A percentile compares a stretch with the other conserved stretches of the same genome.
These are phyloP conservation scores for Eretmochelys imbricata DNA, from an alignment of 2,113 vertebrate species.

Conservation along the genomic window DNA sequence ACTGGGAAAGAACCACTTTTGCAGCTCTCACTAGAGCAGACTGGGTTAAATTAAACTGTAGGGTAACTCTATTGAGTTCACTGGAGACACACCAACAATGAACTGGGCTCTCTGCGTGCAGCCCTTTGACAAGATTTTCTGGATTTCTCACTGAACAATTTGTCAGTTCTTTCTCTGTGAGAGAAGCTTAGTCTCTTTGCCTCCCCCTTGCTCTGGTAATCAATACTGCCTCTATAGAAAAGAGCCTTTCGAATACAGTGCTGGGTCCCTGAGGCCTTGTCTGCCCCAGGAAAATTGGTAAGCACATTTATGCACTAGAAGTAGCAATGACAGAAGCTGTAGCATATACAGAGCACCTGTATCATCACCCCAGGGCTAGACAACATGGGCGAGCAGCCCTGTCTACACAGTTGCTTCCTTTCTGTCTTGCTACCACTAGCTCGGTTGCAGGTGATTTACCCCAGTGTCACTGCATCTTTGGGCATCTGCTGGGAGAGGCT, in stretches of 20 bases:
- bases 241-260: constrained; percentile 57
- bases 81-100: not conserved
- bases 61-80: not conserved
- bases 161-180: constrained; percentile 57
- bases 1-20: not conserved
- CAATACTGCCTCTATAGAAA: constrained; percentile 56
- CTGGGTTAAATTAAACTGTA: constrained; percentile 4
- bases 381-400: not conserved
- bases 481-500: not conserved
- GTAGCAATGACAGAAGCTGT: constrained; percentile 35
- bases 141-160: constrained; percentile 59
- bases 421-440: not conserved
- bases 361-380: not conserved
- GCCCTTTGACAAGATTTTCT: constrained; percentile 47
- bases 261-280: constrained; percentile 61
- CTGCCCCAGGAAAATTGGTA: constrained; percentile 29
- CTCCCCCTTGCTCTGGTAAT: constrained; percentile 57
- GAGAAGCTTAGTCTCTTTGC: constrained; percentile 60
- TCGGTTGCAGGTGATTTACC: not conserved
- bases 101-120: constrained; percentile 36
- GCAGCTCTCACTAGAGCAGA: not conserved
- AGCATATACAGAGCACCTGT: not conserved
- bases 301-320: not conserved
- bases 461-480: not conserved
- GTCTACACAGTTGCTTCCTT: not conserved